Percentiles rank a stretch among this genome's conserved stretches.
Evolutionary conservation across 2,113 vertebrate genomes (phyloP).

Genomic region (Setophaga coronata): DNA sequence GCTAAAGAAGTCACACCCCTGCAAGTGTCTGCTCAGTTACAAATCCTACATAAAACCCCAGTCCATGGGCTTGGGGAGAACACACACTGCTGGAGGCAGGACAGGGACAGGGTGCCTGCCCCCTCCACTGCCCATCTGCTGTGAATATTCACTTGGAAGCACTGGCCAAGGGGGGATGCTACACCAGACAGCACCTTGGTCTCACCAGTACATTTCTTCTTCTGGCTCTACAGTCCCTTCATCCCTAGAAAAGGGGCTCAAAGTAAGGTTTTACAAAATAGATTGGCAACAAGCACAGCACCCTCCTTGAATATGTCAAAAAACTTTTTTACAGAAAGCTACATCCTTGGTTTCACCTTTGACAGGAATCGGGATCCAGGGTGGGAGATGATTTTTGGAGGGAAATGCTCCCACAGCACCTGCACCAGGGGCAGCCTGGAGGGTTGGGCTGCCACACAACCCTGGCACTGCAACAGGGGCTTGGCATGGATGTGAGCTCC

Average conservation of each 20-base stretch:
- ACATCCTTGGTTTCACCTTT: neutral
- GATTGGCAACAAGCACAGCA: fast-evolving
- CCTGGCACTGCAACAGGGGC: too few species aligned
- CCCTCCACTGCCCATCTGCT: neutral
- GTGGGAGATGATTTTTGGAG: neutral
- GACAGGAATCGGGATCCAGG: neutral
- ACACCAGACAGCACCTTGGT: neutral
- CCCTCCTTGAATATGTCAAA: fast-evolving
- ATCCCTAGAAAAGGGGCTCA: neutral
- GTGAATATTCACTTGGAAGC: neutral
- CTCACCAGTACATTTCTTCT: fast-evolving
- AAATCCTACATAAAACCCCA: neutral
- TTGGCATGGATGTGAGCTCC: neutral
- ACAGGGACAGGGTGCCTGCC: fast-evolving
- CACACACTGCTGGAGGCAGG: neutral
- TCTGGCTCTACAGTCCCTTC: neutral
- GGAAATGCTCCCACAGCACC: neutral
- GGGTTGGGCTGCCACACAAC: fast-evolving
- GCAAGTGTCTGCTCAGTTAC: neutral
- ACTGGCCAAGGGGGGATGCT: too few species aligned
- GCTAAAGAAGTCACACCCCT: neutral
- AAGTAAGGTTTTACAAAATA: neutral
- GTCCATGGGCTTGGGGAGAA: fast-evolving
- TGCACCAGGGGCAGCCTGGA: neutral
- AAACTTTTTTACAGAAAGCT: neutral